Evolutionary conservation across 2,888 invertebrate species (phyloP).

Genomic region (Ectobius pallidus): DNA sequence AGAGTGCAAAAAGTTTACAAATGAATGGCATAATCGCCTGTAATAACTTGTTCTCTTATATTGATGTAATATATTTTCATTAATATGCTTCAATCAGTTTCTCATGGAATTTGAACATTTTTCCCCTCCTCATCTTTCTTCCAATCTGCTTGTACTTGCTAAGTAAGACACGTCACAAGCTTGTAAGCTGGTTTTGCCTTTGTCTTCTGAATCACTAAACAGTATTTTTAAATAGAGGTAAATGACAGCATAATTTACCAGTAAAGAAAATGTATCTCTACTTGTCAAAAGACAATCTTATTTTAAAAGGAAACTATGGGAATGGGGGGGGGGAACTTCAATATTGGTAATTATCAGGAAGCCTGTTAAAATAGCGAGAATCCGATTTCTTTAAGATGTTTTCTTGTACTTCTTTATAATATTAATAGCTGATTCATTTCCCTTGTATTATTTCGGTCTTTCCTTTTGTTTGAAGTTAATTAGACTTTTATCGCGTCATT

Average conservation of each 20-base stretch:
- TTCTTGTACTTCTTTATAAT: neutral
- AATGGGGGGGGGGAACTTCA: too few relatives aligned
- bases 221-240: neutral
- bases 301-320: constrained; percentile 1
- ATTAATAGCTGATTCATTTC: neutral
- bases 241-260: neutral
- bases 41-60: neutral
- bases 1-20: neutral
- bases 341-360: constrained; percentile 6
- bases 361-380: constrained; percentile 5
- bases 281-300: constrained; percentile 17
- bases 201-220: neutral
- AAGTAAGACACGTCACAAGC: neutral
- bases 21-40: constrained; percentile 7
- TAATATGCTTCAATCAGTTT: constrained; percentile 8
- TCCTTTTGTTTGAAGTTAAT: constrained; percentile 8
- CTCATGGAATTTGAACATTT: neutral
- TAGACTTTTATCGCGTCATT: neutral
- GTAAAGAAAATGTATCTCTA: constrained; percentile 8
- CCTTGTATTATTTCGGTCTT: neutral
- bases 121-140: neutral
- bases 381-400: constrained; percentile 20
- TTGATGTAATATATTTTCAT: neutral
- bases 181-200: neutral
- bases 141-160: too few relatives aligned